Evolutionary conservation across 2,113 vertebrate genomes (phyloP), one percentile per base, ranked within the genome.

Genomic region (Aptenodytes patagonicus): DNA sequence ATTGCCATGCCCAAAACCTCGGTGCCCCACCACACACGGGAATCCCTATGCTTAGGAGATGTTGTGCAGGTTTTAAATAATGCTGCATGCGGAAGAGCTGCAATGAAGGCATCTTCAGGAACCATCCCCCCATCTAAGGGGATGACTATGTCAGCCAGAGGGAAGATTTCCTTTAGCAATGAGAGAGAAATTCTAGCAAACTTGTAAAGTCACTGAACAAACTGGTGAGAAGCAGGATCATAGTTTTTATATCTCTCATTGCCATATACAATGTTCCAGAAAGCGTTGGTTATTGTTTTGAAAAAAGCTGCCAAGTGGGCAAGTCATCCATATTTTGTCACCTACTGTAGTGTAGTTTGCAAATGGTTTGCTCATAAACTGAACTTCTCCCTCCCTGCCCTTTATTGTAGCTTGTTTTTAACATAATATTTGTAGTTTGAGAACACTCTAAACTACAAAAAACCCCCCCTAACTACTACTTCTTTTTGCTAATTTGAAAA

Each of bases 11-110:
- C 18, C 13, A 18, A 78, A 86, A 32, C 2, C 5, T 32, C 25
- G n/a, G 20, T 47, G 11, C 13, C 10, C 7, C 8, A 17, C 9
- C 10, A 32, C 9, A 17, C 17, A 61, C 1, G 2, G 17, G 17
- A 81, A 65, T 49, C 10, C 26, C 14, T 60, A 6, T 31, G 14
- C 6, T 9, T 77, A 46, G 34, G 29, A 79, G 14, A 16, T 13
- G 25, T 42, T 58, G 6, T n/a, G 3, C 28, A 68, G 8, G 4
- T 65, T 54, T 61, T 49, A 36, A 28, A 28, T 36, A 71, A 34
- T 1, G 1, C 15, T 38, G 12, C 25, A 34, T 20, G 5, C 8
- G 31, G 13, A 58, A 36, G 40, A 60, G 18, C 26, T 54, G 9
- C 36, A 46, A 21, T 25, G 47, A 88, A 68, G 15, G 4, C 15